Conservation (phyloP, 2,797 vertebrate species). For the Benthosema pterotum region DNA sequence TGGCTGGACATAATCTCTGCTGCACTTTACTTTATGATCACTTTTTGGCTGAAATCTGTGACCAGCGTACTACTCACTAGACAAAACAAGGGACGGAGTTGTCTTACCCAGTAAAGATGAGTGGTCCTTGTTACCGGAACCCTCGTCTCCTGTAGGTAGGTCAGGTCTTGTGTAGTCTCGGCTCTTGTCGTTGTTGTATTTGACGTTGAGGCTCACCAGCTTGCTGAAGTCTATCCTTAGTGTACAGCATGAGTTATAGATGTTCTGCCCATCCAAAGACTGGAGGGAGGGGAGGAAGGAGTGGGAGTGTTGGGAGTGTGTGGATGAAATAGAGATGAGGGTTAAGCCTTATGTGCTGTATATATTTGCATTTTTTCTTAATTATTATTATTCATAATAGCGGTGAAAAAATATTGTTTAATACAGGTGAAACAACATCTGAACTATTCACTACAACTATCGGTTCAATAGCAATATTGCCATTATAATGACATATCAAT, state of each 20-base stretch:
- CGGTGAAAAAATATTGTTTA: too few species aligned
- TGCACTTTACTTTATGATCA: too few species aligned
- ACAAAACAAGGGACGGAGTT: background rate
- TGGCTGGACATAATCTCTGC: background rate
- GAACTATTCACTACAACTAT: too few species aligned
- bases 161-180: slow-evolving; percentile 97
- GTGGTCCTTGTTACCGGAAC: slow-evolving; percentile 89
- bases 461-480: too few species aligned
- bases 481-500: too few species aligned
- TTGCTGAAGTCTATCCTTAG: slow-evolving; percentile 98
- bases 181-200: slow-evolving; percentile 99
- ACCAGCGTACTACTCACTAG: too few species aligned
- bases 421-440: too few species aligned
- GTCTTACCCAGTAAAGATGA: slow-evolving; percentile 89
- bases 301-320: background rate
- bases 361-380: too few species aligned
- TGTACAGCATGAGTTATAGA: slow-evolving; percentile 98
- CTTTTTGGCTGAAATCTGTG: too few species aligned
- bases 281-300: slow-evolving; percentile 47
- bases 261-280: slow-evolving; percentile 98
- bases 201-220: slow-evolving; percentile 97
- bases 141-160: slow-evolving; percentile 94
- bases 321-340: background rate
- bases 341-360: too few species aligned
- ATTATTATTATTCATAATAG: too few species aligned